Evolutionary conservation across 2,888 invertebrate genomes (phyloP), one percentile per base, ranked within the genome.

Genomic region (Salticus scenicus): DNA sequence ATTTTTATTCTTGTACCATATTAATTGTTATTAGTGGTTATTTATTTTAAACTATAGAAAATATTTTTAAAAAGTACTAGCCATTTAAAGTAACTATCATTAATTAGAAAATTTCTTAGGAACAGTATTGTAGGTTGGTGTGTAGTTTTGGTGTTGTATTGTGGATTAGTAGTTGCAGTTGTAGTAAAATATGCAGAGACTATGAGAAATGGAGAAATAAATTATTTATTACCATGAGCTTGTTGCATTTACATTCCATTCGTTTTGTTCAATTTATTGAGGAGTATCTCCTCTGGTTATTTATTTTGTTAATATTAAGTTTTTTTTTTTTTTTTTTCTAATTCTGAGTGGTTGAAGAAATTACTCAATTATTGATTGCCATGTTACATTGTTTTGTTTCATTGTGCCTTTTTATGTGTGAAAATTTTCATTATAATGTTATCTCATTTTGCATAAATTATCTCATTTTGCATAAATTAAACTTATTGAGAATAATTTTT

Each of bases 1-100:
- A 57, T 57, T 57, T 57, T 57, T 57, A 57, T 57, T 57, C 57
- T 57, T 57, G 57, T 57, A 57, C 57, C 24, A 4, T 57, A 24
- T 57, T 57, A 24, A 57, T 24, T 57, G 24, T 57, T 24, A 20
- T 57, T 57, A 57, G 57, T 7, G 17, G 12, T 4, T 12, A 57
- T 24, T 57, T 57, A 24, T 57, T 24, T 24, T 4, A 47, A 24
- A 57, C 42, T 12, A 47, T 47, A 57, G 57, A 24, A 57, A 5
- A 24, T 57, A 57, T 47, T 57, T 57, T 57, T 57, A 1, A 57
- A 17, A 57, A 24, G 24, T 57, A n/a, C 5, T 7, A 24, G 5
- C 20, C 24, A 24, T 57, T 24, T 20, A 47, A 17, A 14, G 2
- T 12, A 14, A 14, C 17, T 47, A 57, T 24, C 57, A 17, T 57